Evolutionary conservation across 2,888 invertebrate species (phyloP), one percentile per base, ranked within the genome.

Genomic region (Listrodromus nycthemerus): DNA sequence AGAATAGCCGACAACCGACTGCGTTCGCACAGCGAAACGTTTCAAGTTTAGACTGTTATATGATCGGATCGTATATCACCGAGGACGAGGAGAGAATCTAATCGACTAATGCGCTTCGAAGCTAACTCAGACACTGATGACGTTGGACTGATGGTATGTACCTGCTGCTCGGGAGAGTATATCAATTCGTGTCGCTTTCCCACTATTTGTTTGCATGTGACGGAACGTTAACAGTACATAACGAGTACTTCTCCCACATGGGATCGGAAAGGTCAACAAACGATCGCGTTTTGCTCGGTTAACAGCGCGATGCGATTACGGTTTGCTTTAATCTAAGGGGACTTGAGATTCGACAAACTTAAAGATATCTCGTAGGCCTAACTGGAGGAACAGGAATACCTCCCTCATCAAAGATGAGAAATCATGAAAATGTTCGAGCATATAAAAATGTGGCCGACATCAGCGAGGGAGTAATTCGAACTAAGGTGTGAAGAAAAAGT

Each of bases 151-250:
- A 55, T 10, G 24, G 21, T 55, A 45, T 45, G 10, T 24, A 24
- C 55, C 21, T 55, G 13, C 67, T 27, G 27, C 24, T 45, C 55
- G 76, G 45, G 4, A 19, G 55, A 45, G 65, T 70, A 81, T 63
- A 65, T 55, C 27, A n/a, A 45, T 30, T 65, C 41, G 5, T 55
- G 55, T 48, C 48, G 33, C n/a, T 13, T 5, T 52, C 48, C 66
- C 24, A 45, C 21, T 65, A 76, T 58, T 48, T 66, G 81, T 77
- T 76, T 82, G 30, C 3, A 30, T 50, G 21, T 5, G 21, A 4
- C 5, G 24, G 10, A 55, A 55, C 10, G 55, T 55, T 2, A 13
- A 24, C 55, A 4, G 55, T 55, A 55, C 2, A 24, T 24, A 45
- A 13, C 21, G 55, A 55, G 8, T 24, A 24, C 21, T 1, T 24